These are phyloP conservation scores for Melanostigma gelatinosum DNA, from an alignment of 2,113 vertebrate species.

Conservation along the genomic window DNA sequence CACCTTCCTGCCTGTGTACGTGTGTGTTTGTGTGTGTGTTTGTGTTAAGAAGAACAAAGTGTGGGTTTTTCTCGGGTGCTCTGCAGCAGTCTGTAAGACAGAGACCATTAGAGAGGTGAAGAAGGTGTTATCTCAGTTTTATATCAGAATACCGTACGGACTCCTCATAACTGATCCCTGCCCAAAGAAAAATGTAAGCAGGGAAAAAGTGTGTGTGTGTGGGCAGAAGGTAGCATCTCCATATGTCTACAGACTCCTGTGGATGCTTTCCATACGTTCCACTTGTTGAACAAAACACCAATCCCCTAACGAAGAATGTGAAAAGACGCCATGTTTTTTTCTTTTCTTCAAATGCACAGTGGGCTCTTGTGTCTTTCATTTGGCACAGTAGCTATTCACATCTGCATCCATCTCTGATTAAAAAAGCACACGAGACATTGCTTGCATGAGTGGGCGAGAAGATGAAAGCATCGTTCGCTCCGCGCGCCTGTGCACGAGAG, in stretches of 20 bases:
- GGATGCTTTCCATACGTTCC: constrained; percentile 55
- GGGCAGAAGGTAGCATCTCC: constrained; percentile 46
- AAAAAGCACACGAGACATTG: constrained; percentile 27
- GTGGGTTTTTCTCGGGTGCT: not conserved
- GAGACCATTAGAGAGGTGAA: constrained; percentile 28
- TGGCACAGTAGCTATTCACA: constrained; percentile 4
- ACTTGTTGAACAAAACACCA: constrained; percentile 12
- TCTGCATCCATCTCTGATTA: constrained; percentile 36
- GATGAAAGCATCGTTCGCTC: constrained; percentile 50
- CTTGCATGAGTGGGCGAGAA: constrained; percentile 31
- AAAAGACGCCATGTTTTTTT: constrained; percentile 16
- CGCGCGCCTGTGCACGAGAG: constrained; percentile 21
- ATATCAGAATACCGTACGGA: constrained; percentile 46
- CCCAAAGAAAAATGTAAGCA: constrained; percentile 13
- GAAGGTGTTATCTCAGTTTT: constrained; percentile 35
- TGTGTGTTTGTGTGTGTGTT: constrained; percentile 20
- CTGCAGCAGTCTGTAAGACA: constrained; percentile 11
- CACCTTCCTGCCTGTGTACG: constrained; percentile 30
- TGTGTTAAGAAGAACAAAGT: not conserved
- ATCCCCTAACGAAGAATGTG: constrained; percentile 12
- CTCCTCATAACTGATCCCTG: constrained; percentile 26
- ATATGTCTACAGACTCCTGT: constrained; percentile 44
- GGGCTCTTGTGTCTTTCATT: not conserved
- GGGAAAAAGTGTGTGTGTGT: not conserved
- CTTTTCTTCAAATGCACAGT: not conserved